Conservation (phyloP, 2,113 vertebrate species). For the Gambusia holbrooki region DNA sequence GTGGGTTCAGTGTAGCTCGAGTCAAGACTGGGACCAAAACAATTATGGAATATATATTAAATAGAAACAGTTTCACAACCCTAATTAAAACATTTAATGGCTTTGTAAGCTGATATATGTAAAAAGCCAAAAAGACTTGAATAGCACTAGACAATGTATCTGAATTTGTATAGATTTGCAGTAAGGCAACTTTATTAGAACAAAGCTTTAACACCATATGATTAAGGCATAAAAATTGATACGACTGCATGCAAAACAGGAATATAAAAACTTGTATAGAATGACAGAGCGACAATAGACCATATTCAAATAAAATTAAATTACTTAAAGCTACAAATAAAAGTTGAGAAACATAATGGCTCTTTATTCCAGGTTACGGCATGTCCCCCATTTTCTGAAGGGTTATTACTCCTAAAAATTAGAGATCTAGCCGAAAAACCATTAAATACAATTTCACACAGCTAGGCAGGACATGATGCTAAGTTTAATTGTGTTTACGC, state of each 20-base stretch:
- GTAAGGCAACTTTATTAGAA: background rate
- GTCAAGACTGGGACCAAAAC: background rate
- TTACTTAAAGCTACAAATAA: background rate
- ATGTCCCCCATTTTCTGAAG: background rate
- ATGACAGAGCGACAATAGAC: background rate
- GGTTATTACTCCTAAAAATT: background rate
- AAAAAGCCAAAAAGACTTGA: background rate
- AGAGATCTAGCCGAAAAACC: background rate
- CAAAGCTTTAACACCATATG: background rate
- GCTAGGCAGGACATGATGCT: no score
- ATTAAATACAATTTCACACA: no score
- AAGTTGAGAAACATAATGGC: background rate
- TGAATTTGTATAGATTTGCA: background rate
- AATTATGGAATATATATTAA: slow-evolving; percentile 7
- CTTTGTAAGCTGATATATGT: background rate
- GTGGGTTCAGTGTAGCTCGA: background rate
- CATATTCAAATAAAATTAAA: background rate
- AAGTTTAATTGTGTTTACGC: no score
- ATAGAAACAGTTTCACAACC: background rate
- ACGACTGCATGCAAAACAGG: background rate
- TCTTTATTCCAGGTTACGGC: background rate
- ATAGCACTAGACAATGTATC: background rate
- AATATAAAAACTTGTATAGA: no score
- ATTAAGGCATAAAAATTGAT: background rate
- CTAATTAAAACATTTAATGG: background rate